Base-by-base conservation (phyloP, 2,888 invertebrate genomes). In the Peribatodes rhomboidaria region DNA sequence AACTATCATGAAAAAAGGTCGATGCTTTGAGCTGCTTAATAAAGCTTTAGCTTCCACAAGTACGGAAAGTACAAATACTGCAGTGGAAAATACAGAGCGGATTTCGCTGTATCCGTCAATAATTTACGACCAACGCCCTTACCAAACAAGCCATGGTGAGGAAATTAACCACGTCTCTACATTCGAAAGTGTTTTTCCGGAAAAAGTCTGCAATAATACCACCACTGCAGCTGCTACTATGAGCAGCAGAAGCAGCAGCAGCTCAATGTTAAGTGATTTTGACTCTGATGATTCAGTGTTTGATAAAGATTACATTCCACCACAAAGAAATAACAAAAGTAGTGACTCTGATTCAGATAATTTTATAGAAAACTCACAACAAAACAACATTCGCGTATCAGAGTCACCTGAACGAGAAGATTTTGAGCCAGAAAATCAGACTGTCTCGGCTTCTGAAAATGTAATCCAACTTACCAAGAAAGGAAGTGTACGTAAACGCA, bases 281-380 rank as follows among this genome's bases (percentile, higher is more conserved):
- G 65, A 65, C 61, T 61, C 65, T 56, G 39, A 39, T 14, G 39
- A 39, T 39, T 39, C 39, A 39, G 39, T 39, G 8, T 39, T 39
- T 50, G 64, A 65, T 31, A 65, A 60, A 65, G 55, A 60, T 50
- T 65, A 64, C 35, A 33, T 60, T 65, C 60, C 54, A 33, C 49
- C 46, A 35, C 64, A 62, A 54, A 61, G 37, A 54, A 61, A 61
- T 54, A 39, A 14, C 39, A 39, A 14, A 39, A 39, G 39, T 55
- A 52, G 37, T 16, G 47, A 37, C 35, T 39, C 58, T 31, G 58
- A 58, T 58, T 49, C 58, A 37, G 58, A 58, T 49, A 37, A 58
- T 58, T 58, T 58, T 18, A 58, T 58, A 58, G 58, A 58, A 14
- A 58, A 58, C 16, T 58, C 39, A 37, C 58, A 35, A 58, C 37